Percentiles rank a stretch among this genome's conserved stretches.
These are phyloP conservation scores for Drosophila melanogaster DNA, from an alignment of 1,140 invertebrate genomes.

Conservation along the genomic window Release_6_plus_ISO1_MT NT_033777.3:11243501-11244000, in stretches of 20 bases:
- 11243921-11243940: conserved; percentile 15
- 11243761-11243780: conserved; percentile 72
- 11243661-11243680: neutral
- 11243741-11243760: conserved; percentile 9
- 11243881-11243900: conserved; percentile 18
- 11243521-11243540: conserved; percentile 64
- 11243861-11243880: conserved; percentile 75
- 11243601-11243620: conserved; percentile 11
- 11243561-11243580: conserved; percentile 55
- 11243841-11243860: conserved; percentile 71
- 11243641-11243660: conserved; percentile 23
- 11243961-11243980: neutral
- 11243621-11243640: conserved; percentile 55
- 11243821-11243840: conserved; percentile 86
- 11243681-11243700: neutral
- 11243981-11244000: neutral
- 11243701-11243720: conserved; percentile 13
- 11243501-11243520: neutral
- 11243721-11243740: conserved; percentile 58
- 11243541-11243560: conserved; percentile 3
- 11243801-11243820: conserved; percentile 88
- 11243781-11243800: conserved; percentile 89
- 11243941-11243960: conserved; percentile 18
- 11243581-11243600: neutral
- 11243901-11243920: conserved; percentile 15